These are phyloP conservation scores for Apotomis turbidana DNA, from an alignment of 2,888 invertebrate species.

Conservation along the genomic window DNA sequence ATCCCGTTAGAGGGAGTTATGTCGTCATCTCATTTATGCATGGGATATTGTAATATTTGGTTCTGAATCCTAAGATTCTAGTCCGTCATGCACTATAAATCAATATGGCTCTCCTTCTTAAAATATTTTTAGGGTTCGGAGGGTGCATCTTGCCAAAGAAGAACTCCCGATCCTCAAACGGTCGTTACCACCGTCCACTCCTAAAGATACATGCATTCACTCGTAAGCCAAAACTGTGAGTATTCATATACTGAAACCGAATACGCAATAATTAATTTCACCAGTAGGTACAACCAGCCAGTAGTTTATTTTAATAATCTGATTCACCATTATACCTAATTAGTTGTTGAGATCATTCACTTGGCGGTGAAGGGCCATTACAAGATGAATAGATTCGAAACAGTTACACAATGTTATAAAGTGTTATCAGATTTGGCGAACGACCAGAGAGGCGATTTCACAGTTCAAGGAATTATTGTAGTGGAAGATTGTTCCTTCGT, in stretches of 20 bases:
- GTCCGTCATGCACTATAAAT: no score
- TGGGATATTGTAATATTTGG: no score
- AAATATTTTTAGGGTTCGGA: no score
- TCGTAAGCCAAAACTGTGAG: no score
- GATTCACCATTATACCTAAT: constrained; percentile 39
- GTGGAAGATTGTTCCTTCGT: neutral
- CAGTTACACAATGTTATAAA: constrained; percentile 38
- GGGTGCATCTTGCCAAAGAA: no score
- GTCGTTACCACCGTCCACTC: no score
- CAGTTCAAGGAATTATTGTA: constrained; percentile 24
- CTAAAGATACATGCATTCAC: no score
- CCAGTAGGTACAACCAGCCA: constrained; percentile 19
- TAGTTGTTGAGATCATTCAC: constrained; percentile 35
- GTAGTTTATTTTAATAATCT: constrained; percentile 33
- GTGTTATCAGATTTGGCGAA: constrained; percentile 38
- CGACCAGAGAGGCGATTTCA: constrained; percentile 18
- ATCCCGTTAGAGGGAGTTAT: no score
- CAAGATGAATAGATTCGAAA: constrained; percentile 23
- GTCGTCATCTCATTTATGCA: no score
- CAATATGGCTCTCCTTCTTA: no score
- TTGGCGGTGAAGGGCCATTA: constrained; percentile 37
- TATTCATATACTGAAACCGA: neutral
- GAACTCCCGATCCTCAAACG: no score
- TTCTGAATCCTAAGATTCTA: no score
- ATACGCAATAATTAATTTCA: neutral